Base-by-base conservation (phyloP, 2,797 vertebrate species). In the Myripristis murdjan region DNA sequence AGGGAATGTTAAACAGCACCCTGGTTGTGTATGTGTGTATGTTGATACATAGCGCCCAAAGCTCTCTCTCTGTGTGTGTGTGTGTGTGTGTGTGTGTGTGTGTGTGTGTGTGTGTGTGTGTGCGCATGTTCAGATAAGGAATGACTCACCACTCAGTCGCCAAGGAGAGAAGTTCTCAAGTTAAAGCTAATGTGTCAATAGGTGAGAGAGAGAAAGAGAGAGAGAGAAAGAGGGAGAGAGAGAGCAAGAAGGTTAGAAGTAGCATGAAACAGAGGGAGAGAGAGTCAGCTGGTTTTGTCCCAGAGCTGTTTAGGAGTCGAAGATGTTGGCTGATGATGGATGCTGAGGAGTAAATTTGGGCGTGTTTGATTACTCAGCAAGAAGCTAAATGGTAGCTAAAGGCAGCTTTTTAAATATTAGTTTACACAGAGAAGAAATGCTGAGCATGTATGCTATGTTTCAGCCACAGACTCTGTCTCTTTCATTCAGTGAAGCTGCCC, bases 61-160 rank as follows among this genome's bases (percentile, higher is more conserved):
- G n/a, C n/a, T n/a, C n/a, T n/a, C n/a, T n/a, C n/a, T n/a, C n/a
- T n/a, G n/a, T n/a, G n/a, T n/a, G n/a, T n/a, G n/a, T n/a, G n/a
- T n/a, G n/a, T n/a, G n/a, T n/a, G n/a, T n/a, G n/a, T n/a, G n/a
- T n/a, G n/a, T n/a, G n/a, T n/a, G n/a, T n/a, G 28, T 56, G 52
- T 18, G 23, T 54, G 24, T 54, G 52, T 54, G 31, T 31, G n/a
- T 23, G 12, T n/a, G 28, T 9, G 28, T 54, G 26, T 37, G 10
- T 46, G 64, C 58, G 37, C 54, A 51, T 54, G 57, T 60, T 61
- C 8, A 65, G 68, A 80, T 83, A 66, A 82, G 14, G 4, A 53
- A 74, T 75, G 75, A 77, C 33, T 83, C 57, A 61, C 73, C 63
- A 23, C 48, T 68, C 54, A 10, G 37, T 53, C 66, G 64, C 46